Conservation (phyloP, 2,888 invertebrate species). For the Zhengitettix transpicula region DNA sequence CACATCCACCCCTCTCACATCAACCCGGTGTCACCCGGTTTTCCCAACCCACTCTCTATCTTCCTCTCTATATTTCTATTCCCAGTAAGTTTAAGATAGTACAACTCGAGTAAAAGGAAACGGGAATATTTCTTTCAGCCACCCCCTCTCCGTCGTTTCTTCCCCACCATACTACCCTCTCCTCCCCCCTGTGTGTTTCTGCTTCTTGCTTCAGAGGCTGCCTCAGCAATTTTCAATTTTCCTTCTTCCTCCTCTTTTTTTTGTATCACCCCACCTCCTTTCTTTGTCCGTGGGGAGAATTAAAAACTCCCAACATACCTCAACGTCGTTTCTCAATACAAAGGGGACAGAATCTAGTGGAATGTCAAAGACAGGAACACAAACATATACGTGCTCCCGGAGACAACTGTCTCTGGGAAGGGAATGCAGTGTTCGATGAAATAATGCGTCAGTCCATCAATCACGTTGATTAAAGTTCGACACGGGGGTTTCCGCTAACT, state of each 20-base stretch:
- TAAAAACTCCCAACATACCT: constrained; percentile 13
- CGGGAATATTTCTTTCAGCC: background rate
- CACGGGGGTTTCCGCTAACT: background rate
- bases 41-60: background rate
- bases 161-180: constrained; percentile 19
- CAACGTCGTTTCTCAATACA: constrained; percentile 11
- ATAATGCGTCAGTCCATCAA: background rate
- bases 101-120: background rate
- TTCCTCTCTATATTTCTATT: constrained; percentile 7
- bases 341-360: constrained; percentile 2
- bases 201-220: constrained; percentile 6
- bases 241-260: background rate
- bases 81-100: constrained; percentile 8
- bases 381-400: background rate
- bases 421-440: background rate
- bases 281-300: constrained; percentile 14
- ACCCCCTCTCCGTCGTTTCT: background rate
- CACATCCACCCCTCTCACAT: background rate
- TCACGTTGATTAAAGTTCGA: background rate
- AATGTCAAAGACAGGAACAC: background rate
- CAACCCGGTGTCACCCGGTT: too few relatives aligned
- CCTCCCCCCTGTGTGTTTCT: constrained; percentile 14
- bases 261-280: background rate
- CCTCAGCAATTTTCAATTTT: constrained; percentile 11
- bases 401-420: background rate